Base-by-base conservation (phyloP, 1,140 invertebrate species). In the Plodia interpunctella region DNA sequence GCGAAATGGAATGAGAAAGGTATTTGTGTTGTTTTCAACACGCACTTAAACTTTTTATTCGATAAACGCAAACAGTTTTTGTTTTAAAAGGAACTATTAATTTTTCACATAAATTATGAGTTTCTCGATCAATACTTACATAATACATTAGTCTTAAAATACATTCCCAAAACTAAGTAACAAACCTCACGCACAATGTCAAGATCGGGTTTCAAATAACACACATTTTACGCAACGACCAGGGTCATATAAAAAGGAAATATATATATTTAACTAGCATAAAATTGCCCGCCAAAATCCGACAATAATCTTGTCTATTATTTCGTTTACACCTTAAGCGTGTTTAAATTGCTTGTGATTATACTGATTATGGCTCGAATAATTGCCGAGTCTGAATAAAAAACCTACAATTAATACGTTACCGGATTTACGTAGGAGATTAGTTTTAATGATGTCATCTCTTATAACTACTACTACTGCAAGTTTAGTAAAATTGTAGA, bases 271-370 rank as follows among this genome's bases (percentile, higher is more conserved):
- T 4, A 44, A 44, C n/a, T 44, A 44, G 38, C 38, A 44, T 44
- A 44, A 44, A 44, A 44, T 44, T 44, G 15, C 38, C n/a, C 38
- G 38, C 38, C 38, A 44, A 44, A 44, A 44, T 17, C 15, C 38
- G 10, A n/a, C 38, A 44, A 44, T 15, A 17, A 15, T 44, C 38
- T 44, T 2, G 5, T 44, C 38, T 44, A 44, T 44, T 44, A 44
- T 44, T 44, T 44, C 38, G 38, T 44, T 44, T 44, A 44, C 38
- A 44, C 38, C 38, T 44, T 44, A 44, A 44, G 38, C 38, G 38
- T n/a, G 38, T 44, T 44, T 44, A 44, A 44, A 44, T 44, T 44
- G 38, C 30, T 15, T 5, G 38, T 15, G 38, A 44, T 44, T 44
- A 44, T 44, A 44, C 38, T 44, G 38, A 44, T 44, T 44, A 44